Conservation (phyloP, 37 sponge, comb jelly and placozoan genomes). For the Halisarca cf. caerulea region DNA sequence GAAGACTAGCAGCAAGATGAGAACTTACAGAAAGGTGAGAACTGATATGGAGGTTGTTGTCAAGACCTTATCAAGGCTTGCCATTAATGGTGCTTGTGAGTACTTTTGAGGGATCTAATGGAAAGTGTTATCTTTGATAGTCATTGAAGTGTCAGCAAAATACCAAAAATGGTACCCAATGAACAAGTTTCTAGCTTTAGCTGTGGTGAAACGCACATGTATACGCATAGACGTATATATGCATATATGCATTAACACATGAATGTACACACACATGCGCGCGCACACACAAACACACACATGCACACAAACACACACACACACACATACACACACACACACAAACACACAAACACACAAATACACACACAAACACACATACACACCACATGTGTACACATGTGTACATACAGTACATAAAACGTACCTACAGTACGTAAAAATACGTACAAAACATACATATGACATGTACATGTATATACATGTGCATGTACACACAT, state of each 20-base stretch:
- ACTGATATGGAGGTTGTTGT: too few species aligned
- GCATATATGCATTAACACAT: background rate
- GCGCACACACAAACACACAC: slow-evolving; percentile 4
- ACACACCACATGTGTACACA: background rate
- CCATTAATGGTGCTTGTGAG: background rate
- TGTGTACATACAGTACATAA: background rate
- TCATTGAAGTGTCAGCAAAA: too few species aligned
- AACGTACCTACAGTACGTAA: background rate
- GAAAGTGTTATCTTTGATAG: too few species aligned
- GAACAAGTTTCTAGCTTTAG: too few species aligned
- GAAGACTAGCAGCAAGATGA: too few species aligned
- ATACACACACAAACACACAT: background rate
- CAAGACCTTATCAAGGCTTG: too few species aligned
- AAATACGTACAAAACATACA: background rate
- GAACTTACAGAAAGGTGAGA: too few species aligned
- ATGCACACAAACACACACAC: slow-evolving; percentile 10
- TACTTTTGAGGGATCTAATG: too few species aligned
- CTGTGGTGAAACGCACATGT: too few species aligned
- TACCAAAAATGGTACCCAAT: too few species aligned
- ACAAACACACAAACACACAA: slow-evolving; percentile 8
- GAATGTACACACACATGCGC: background rate
- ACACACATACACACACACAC: background rate
- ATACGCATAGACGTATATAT: background rate
- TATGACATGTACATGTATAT: background rate
- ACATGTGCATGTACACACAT: background rate